Evolutionary conservation across 2,888 invertebrate species (phyloP).

Genomic region (Drosophila helvetica): DNA sequence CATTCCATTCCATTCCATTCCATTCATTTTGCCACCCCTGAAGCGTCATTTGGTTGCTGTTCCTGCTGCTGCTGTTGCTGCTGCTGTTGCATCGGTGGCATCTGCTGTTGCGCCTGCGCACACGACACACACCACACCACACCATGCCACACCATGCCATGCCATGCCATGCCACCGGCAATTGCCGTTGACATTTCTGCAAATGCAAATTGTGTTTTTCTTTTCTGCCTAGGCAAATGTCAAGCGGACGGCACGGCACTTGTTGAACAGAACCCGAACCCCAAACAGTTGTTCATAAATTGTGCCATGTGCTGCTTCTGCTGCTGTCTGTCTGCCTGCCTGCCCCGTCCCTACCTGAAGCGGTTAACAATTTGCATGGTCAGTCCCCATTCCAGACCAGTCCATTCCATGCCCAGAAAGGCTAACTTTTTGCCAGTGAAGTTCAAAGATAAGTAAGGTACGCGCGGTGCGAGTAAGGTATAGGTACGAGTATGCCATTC

Average conservation of each 20-base stretch:
- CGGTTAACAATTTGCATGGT: slow-evolving; percentile 24
- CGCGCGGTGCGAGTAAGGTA: not conserved
- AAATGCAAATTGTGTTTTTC: slow-evolving; percentile 52
- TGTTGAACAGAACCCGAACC: slow-evolving; percentile 26
- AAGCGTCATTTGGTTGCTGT: slow-evolving; percentile 34
- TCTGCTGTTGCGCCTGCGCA: slow-evolving; percentile 38
- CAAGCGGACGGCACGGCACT: slow-evolving; percentile 25
- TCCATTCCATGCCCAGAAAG: not conserved
- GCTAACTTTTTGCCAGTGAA: slow-evolving; percentile 13
- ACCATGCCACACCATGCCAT: slow-evolving; percentile 27
- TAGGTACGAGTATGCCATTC: no score
- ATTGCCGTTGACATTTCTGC: slow-evolving; percentile 65
- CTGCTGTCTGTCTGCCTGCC: not conserved
- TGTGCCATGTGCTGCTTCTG: slow-evolving; percentile 60
- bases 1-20: slow-evolving; percentile 37
- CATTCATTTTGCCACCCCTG: slow-evolving; percentile 40
- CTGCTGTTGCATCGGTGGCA: slow-evolving; percentile 1
- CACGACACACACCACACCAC: slow-evolving; percentile 26
- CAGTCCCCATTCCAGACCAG: slow-evolving; percentile 8
- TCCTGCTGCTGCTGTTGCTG: slow-evolving; percentile 5
- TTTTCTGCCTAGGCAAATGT: slow-evolving; percentile 42
- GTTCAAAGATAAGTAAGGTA: slow-evolving; percentile 32
- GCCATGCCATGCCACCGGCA: slow-evolving; percentile 51
- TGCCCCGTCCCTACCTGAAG: not conserved
- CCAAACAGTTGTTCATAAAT: slow-evolving; percentile 62